Percentiles rank a stretch among this genome's conserved stretches.
phyloP scores from a whole-genome alignment of 2,797 vertebrate genomes.

The Cyclopterus lumpus region DNA sequence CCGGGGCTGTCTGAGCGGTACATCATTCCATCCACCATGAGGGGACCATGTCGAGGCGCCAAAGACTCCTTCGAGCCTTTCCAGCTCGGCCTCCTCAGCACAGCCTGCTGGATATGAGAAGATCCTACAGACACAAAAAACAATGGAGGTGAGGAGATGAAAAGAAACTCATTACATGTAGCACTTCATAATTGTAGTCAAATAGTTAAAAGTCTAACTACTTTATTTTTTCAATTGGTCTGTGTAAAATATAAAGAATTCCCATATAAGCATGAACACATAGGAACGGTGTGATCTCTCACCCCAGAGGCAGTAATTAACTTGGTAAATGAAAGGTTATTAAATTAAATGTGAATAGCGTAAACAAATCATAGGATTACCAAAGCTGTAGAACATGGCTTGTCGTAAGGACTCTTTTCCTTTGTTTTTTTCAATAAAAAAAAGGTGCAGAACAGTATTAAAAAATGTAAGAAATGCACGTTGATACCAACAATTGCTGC shows the following conservation, averaged over 20 bases:
- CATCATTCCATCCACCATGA: constrained; percentile 87
- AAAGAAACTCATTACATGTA: background rate
- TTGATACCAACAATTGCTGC: background rate
- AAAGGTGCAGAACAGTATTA: background rate
- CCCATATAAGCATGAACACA: background rate
- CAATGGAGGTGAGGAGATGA: background rate
- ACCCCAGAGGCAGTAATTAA: background rate
- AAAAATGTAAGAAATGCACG: background rate
- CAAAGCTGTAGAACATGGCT: background rate
- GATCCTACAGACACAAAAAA: constrained; percentile 62
- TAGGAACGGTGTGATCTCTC: background rate
- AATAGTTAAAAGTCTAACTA: background rate
- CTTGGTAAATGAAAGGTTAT: background rate
- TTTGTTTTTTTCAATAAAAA: background rate
- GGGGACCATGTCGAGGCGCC: constrained; percentile 88
- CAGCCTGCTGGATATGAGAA: constrained; percentile 88
- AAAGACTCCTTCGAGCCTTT: constrained; percentile 98
- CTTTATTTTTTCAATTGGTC: background rate
- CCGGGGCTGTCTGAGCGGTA: constrained; percentile 93
- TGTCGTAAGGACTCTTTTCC: background rate
- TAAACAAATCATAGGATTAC: background rate
- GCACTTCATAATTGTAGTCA: background rate
- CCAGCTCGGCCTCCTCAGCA: constrained; percentile 95
- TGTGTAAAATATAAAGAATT: background rate
- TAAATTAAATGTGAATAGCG: background rate